Base-by-base conservation (phyloP, 2,113 vertebrate species). In the Muntiacus muntjak region DNA sequence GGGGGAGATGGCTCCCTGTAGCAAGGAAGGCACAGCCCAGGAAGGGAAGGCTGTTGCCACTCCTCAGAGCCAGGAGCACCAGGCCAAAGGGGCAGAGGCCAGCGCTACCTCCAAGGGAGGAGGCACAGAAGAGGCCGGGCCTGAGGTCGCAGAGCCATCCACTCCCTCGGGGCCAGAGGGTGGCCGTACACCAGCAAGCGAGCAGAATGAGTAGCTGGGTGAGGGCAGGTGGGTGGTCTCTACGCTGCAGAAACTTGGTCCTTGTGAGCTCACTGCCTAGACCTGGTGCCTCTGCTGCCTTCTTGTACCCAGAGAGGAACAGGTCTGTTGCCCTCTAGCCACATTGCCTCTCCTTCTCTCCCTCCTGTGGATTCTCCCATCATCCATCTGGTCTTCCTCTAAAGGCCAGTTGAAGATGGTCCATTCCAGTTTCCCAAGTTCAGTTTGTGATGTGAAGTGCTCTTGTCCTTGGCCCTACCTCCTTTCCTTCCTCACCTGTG, bases 101-200 rank as follows among this genome's bases (percentile, higher is more conserved):
- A 67, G 17, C 2, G 9, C n/a, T 71, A 36, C 17, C n/a, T 71
- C 64, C 64, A 21, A 36, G 17, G n/a, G n/a, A 71, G 17, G n/a
- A 36, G 17, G 4, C 17, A 21, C n/a, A 36, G 17, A 21, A 36
- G 64, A 71, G n/a, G 9, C n/a, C 11, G 17, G n/a, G 21, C 2
- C 64, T 8, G n/a, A 71, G 64, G 17, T 5, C 9, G 9, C 17
- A 36, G n/a, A 36, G 9, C n/a, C 17, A 36, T 11, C 8, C 19
- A 71, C n/a, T 71, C 8, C 17, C n/a, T 21, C 4, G 0, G 64
- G 33, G 64, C 17, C n/a, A 71, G n/a, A 21, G 17, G n/a, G n/a
- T 21, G 4, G n/a, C n/a, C 19, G 17, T 3, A 36, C 9, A 36
- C 64, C n/a, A 21, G n/a, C n/a, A 71, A 71, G 64, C 1, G 0